Conservation (phyloP, 2,113 vertebrate genomes). For the Tretioscincus oriximinensis region DNA sequence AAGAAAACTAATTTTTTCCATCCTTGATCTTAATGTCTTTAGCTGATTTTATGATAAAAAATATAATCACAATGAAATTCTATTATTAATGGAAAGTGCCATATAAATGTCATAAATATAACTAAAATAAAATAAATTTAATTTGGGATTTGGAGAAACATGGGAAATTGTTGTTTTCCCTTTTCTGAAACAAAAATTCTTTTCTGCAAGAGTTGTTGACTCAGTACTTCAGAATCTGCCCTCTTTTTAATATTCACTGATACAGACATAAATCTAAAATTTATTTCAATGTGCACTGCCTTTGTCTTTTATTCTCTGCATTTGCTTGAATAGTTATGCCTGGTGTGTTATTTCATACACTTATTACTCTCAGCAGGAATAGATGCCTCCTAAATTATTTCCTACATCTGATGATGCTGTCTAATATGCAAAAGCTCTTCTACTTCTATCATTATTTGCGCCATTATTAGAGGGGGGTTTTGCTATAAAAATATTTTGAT, state of each 20-base stretch:
- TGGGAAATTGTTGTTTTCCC: no score
- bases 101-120: no score
- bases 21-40: background rate
- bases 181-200: background rate
- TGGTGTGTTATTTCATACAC: slow-evolving; percentile 8
- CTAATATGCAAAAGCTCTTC: background rate
- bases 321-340: slow-evolving; percentile 1
- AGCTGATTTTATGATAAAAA: no score
- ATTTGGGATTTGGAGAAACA: no score
- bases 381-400: slow-evolving; percentile 30
- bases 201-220: background rate
- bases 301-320: background rate
- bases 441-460: slow-evolving; percentile 15
- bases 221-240: background rate
- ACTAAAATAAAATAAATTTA: no score
- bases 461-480: slow-evolving; percentile 22
- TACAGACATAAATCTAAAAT: rapidly evolving
- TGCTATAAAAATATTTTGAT: slow-evolving; percentile 11
- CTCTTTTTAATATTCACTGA: slow-evolving; percentile 22
- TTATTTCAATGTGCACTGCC: background rate
- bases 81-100: no score
- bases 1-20: background rate
- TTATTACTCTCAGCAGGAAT: slow-evolving; percentile 27
- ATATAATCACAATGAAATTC: no score
- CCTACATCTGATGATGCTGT: background rate